Percentiles rank a stretch among this genome's conserved stretches.
Conservation (phyloP, 2,113 vertebrate species). For the Anguilla japonica region DNA sequence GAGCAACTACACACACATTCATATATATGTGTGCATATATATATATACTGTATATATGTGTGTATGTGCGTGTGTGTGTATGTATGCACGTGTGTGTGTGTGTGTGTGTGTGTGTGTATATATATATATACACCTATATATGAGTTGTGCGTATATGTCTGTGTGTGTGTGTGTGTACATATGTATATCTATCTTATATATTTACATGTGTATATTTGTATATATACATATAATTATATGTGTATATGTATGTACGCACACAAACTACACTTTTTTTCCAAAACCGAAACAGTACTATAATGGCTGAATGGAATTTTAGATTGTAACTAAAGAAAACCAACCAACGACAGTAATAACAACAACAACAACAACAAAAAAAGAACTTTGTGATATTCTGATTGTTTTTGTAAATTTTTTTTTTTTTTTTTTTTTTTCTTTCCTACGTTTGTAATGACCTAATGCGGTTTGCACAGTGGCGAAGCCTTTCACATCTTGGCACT, state of each 20-base stretch:
- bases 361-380: slow-evolving; percentile 52
- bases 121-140: slow-evolving; percentile 45
- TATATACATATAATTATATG: slow-evolving; percentile 62
- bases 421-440: slow-evolving; percentile 50
- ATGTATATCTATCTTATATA: too few relatives aligned
- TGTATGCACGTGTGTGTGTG: slow-evolving; percentile 45
- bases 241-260: slow-evolving; percentile 23
- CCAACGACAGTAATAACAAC: slow-evolving; percentile 39
- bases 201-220: slow-evolving; percentile 63
- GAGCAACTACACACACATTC: slow-evolving; percentile 31
- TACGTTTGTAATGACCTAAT: slow-evolving; percentile 89
- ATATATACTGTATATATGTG: slow-evolving; percentile 48
- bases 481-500: slow-evolving; percentile 85
- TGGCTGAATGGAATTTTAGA: slow-evolving; percentile 46
- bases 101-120: slow-evolving; percentile 32
- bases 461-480: slow-evolving; percentile 95
- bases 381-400: slow-evolving; percentile 75
- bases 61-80: slow-evolving; percentile 58
- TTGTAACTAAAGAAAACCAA: slow-evolving; percentile 68
- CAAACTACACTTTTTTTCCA: slow-evolving; percentile 23
- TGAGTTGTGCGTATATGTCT: too few relatives aligned
- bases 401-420: slow-evolving; percentile 53
- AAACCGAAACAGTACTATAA: slow-evolving; percentile 20
- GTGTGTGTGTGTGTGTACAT: slow-evolving; percentile 44
- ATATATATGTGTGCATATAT: slow-evolving; percentile 35